Evolutionary conservation across 2,797 vertebrate genomes (phyloP).

Genomic region (Falco naumanni): DNA sequence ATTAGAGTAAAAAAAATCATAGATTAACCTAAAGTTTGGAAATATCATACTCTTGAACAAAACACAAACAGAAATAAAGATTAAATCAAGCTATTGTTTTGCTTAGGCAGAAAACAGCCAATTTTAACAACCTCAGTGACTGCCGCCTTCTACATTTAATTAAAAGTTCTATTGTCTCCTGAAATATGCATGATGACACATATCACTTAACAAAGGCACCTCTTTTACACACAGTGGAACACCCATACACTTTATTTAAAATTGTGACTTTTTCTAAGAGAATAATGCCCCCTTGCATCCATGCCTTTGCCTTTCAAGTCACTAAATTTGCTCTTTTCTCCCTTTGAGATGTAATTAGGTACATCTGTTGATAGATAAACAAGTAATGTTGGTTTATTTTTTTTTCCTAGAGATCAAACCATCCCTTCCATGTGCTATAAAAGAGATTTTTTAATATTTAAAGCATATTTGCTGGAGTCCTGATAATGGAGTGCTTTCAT

Average conservation of each 20-base stretch:
- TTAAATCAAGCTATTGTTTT: conserved; percentile 5
- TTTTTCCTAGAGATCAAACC: conserved; percentile 57
- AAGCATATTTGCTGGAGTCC: conserved; percentile 64
- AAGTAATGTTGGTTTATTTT: conserved; percentile 48
- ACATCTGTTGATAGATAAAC: conserved; percentile 76
- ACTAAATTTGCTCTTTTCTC: conserved; percentile 43
- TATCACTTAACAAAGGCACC: conserved; percentile 1
- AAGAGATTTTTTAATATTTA: conserved; percentile 75
- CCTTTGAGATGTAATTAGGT: conserved; percentile 72
- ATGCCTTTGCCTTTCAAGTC: conserved; percentile 57
- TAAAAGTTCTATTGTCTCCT: conserved; percentile 19
- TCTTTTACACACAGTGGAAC: neutral
- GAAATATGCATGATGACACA: neutral
- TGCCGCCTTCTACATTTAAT: conserved; percentile 24
- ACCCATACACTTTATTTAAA: neutral
- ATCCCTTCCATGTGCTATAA: conserved; percentile 50
- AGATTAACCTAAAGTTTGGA: neutral
- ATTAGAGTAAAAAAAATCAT: neutral
- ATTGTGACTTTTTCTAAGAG: neutral
- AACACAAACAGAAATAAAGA: conserved; percentile 32
- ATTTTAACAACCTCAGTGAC: neutral
- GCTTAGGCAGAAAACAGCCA: neutral
- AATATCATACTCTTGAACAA: neutral
- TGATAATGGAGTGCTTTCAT: conserved; percentile 74
- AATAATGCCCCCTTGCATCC: neutral